These are phyloP conservation scores for Ophiodon elongatus DNA, from an alignment of 2,113 vertebrate genomes.

Conservation along the genomic window DNA sequence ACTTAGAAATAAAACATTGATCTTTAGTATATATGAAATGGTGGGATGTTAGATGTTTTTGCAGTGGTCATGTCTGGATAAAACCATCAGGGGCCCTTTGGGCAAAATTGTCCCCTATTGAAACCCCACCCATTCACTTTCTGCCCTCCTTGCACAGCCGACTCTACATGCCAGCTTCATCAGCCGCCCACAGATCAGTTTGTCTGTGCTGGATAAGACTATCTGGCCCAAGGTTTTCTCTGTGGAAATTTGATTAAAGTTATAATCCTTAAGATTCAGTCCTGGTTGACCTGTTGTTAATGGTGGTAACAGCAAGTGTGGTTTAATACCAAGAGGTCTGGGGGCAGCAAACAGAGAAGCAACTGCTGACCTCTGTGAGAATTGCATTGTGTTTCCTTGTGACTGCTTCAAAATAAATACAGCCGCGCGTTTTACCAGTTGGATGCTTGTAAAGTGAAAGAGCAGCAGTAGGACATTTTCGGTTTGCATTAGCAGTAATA, in stretches of 20 bases:
- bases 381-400: neutral
- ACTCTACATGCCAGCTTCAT: slow-evolving; percentile 7
- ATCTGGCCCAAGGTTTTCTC: neutral
- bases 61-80: slow-evolving; percentile 1
- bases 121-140: neutral
- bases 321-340: neutral
- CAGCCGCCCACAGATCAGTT: neutral
- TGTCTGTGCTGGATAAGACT: neutral
- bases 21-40: neutral
- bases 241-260: neutral
- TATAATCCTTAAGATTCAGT: neutral
- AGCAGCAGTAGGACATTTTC: neutral
- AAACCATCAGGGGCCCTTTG: neutral
- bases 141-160: neutral
- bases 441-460: neutral
- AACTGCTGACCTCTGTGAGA: neutral
- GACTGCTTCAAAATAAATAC: neutral
- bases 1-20: slow-evolving; percentile 1
- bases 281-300: neutral
- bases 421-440: neutral
- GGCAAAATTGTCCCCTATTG: neutral
- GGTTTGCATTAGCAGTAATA: neutral
- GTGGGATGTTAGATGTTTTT: neutral
- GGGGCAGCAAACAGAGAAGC: neutral
- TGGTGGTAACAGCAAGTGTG: neutral